These are phyloP conservation scores for Pseudolycoriella hygida DNA, from an alignment of 2,888 invertebrate genomes.

Conservation along the genomic window DNA sequence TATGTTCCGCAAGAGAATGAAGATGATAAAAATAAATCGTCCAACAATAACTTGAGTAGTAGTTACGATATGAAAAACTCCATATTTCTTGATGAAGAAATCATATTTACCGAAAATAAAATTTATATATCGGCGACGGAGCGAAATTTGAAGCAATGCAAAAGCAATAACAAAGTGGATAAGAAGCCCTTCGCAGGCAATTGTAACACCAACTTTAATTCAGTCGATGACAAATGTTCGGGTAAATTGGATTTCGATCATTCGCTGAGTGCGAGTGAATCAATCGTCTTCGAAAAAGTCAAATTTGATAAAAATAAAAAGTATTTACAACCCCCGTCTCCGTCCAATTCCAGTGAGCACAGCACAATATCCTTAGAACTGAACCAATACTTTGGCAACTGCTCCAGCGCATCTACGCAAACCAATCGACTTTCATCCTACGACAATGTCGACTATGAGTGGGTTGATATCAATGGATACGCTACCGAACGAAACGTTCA, in stretches of 20 bases:
- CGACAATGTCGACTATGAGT: neutral
- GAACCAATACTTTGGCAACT: neutral
- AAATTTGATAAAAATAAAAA: constrained; percentile 23
- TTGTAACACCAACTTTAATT: constrained; percentile 19
- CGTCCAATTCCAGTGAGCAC: constrained; percentile 22
- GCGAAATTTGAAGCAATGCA: neutral
- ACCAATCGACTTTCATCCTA: neutral
- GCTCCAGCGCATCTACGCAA: neutral
- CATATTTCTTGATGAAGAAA: constrained; percentile 5
- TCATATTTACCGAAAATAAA: constrained; percentile 10
- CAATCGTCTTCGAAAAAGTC: constrained; percentile 23
- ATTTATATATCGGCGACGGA: constrained; percentile 9
- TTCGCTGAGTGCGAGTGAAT: neutral
- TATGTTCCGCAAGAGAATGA: neutral
- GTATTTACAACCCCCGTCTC: constrained; percentile 23
- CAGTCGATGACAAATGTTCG: constrained; percentile 1
- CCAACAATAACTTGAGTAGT: constrained; percentile 3
- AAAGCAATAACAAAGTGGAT: neutral
- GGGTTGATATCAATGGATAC: neutral
- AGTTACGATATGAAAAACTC: neutral
- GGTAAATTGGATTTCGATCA: constrained; percentile 5
- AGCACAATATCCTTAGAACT: constrained; percentile 12
- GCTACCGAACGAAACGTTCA: neutral
- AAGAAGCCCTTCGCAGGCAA: constrained; percentile 12
- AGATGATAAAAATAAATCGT: neutral